phyloP scores from a whole-genome alignment of 2,113 vertebrate genomes.

The Hydropotes inermis region DNA sequence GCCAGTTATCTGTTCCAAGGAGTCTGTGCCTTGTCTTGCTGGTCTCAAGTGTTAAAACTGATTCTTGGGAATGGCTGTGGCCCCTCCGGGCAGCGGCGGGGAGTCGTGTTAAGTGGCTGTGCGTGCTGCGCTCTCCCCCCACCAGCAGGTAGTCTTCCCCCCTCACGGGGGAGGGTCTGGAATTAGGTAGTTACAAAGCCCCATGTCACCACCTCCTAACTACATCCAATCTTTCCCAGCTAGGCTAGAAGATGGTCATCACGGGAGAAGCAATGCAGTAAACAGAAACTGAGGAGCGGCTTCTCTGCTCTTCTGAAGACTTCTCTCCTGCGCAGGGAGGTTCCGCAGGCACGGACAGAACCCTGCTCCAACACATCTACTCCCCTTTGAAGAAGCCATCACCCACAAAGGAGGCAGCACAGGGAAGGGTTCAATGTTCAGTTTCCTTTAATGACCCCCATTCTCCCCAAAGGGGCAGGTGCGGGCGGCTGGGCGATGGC shows the following conservation, averaged over 20 bases:
- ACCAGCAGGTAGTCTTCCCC: background rate
- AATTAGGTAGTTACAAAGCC: background rate
- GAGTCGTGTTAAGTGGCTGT: fast-evolving
- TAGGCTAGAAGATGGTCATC: background rate
- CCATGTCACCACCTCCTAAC: background rate
- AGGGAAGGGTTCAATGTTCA: slow-evolving; percentile 55
- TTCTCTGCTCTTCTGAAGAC: slow-evolving; percentile 23
- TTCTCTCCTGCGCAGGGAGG: background rate
- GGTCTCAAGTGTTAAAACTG: background rate
- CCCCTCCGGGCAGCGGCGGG: background rate
- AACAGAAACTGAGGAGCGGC: background rate
- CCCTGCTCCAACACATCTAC: background rate
- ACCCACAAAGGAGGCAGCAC: slow-evolving; percentile 50
- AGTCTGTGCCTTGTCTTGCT: background rate
- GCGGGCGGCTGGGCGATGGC: background rate
- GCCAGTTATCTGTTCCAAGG: background rate
- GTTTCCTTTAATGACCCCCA: slow-evolving; percentile 69
- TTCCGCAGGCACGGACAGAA: background rate
- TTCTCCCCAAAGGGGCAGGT: slow-evolving; percentile 51
- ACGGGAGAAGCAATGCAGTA: background rate
- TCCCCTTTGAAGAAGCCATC: background rate
- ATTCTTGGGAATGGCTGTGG: background rate
- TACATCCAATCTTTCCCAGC: background rate
- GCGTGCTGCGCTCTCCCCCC: background rate
- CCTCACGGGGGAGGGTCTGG: background rate